Conservation (phyloP, 2,888 invertebrate genomes). For the Hirtodrosophila histrioides region DNA sequence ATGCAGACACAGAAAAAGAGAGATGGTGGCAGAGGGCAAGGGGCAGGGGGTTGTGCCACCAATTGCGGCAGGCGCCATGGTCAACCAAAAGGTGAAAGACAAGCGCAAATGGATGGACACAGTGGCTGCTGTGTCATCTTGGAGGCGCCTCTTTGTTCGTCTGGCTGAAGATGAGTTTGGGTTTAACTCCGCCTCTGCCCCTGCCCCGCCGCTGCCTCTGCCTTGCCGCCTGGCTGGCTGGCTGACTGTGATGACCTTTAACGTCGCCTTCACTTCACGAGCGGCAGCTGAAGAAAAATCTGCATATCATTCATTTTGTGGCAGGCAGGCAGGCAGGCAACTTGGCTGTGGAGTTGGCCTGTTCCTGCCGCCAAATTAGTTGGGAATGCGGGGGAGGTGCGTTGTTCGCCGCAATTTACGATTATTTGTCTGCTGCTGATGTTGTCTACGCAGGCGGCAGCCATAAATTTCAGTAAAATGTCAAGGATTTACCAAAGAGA, state of each 20-base stretch:
- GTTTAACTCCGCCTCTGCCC: not conserved
- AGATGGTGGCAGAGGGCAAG: no score
- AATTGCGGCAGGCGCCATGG: conserved; percentile 72
- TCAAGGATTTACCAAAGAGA: conserved; percentile 63
- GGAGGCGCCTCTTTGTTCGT: conserved; percentile 69
- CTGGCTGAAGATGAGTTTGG: conserved; percentile 42
- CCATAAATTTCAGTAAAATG: conserved; percentile 68
- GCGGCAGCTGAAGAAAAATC: conserved; percentile 47
- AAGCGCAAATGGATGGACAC: conserved; percentile 32
- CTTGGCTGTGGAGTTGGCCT: conserved; percentile 13
- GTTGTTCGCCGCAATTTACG: conserved; percentile 59
- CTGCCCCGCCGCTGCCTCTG: conserved; percentile 1
- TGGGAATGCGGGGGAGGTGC: conserved; percentile 58
- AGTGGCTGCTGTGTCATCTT: conserved; percentile 70
- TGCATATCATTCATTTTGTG: conserved; percentile 72
- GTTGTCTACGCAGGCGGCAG: conserved; percentile 48
- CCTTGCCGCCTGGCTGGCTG: conserved; percentile 34
- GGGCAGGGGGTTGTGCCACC: conserved; percentile 2
- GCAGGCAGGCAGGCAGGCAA: not conserved
- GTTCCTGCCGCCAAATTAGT: conserved; percentile 43
- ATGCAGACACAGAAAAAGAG: not conserved
- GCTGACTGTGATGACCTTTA: conserved; percentile 66
- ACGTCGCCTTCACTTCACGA: conserved; percentile 59
- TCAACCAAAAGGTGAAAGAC: conserved; percentile 74
- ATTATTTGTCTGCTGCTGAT: conserved; percentile 69